These are phyloP conservation scores for Hedya salicella DNA, from an alignment of 2,888 invertebrate genomes.

Conservation along the genomic window DNA sequence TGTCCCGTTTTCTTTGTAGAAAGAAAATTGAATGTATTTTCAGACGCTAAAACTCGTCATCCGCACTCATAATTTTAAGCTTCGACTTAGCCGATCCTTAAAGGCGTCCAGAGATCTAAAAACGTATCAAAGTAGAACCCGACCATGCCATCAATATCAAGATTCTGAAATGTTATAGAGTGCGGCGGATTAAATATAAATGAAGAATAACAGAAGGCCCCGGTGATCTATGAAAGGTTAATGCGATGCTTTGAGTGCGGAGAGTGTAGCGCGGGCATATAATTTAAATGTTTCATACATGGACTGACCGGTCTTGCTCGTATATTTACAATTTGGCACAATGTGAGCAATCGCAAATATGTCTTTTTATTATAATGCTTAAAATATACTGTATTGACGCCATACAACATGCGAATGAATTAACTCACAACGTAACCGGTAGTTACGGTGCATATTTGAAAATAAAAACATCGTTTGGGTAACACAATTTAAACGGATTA, in stretches of 20 bases:
- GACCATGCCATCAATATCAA: conserved; percentile 26
- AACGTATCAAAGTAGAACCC: not conserved
- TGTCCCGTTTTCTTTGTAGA: too few species aligned
- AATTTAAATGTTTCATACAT: conserved; percentile 30
- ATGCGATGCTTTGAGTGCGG: conserved; percentile 31
- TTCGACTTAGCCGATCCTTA: too few species aligned
- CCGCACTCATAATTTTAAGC: too few species aligned
- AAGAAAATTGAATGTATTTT: too few species aligned
- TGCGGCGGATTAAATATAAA: conserved; percentile 41
- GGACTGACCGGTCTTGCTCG: not conserved
- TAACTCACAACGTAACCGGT: too few species aligned
- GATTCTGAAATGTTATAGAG: conserved; percentile 31
- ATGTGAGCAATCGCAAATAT: not conserved
- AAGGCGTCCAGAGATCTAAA: not conserved
- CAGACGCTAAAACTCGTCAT: too few species aligned
- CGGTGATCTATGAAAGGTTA: conserved; percentile 42
- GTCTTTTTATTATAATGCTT: too few species aligned
- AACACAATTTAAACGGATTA: too few species aligned
- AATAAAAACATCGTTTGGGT: too few species aligned
- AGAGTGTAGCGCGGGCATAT: conserved; percentile 15
- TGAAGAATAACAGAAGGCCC: conserved; percentile 38
- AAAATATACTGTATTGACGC: too few species aligned
- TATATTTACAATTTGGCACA: not conserved
- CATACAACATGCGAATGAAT: too few species aligned
- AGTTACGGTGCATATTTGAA: too few species aligned